phyloP scores from a whole-genome alignment of 1,140 invertebrate species.

The Brachionus calyciflorus region DNA sequence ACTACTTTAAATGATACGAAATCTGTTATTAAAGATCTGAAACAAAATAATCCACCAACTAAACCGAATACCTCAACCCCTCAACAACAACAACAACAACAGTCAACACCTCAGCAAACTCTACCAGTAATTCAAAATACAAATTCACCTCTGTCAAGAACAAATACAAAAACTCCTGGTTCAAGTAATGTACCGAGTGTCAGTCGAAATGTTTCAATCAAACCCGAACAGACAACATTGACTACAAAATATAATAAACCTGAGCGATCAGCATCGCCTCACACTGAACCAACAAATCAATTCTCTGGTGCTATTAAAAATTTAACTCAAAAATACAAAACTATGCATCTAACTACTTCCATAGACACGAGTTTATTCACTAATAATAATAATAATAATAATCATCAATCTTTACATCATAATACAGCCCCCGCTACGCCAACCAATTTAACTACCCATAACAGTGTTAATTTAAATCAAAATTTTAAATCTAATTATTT shows the following conservation, averaged over 20 bases:
- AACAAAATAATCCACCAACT: constrained; percentile 26
- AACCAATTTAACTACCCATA: not conserved
- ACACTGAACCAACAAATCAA: not conserved
- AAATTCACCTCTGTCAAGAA: not conserved
- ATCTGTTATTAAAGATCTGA: constrained; percentile 41
- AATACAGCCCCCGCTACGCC: constrained; percentile 6
- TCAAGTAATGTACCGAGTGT: not conserved
- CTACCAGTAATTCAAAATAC: not conserved
- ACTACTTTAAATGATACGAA: no score
- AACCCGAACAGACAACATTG: constrained; percentile 4
- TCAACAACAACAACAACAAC: no score
- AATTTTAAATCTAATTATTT: constrained; percentile 15
- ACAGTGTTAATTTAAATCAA: not conserved
- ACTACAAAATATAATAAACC: not conserved
- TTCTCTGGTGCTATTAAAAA: constrained; percentile 41
- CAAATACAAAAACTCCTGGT: not conserved
- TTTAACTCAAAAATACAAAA: constrained; percentile 42
- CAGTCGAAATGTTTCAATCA: not conserved
- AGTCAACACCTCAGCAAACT: constrained; percentile 1
- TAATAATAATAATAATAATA: no score
- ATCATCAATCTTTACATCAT: not conserved
- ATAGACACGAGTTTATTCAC: constrained; percentile 8
- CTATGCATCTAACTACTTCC: constrained; percentile 44
- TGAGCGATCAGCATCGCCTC: not conserved
- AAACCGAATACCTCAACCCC: constrained; percentile 8